Percentiles rank a stretch among this genome's conserved stretches.
Conservation (phyloP, 64 coral and sea anemone genomes). For the Montipora sp. region DNA sequence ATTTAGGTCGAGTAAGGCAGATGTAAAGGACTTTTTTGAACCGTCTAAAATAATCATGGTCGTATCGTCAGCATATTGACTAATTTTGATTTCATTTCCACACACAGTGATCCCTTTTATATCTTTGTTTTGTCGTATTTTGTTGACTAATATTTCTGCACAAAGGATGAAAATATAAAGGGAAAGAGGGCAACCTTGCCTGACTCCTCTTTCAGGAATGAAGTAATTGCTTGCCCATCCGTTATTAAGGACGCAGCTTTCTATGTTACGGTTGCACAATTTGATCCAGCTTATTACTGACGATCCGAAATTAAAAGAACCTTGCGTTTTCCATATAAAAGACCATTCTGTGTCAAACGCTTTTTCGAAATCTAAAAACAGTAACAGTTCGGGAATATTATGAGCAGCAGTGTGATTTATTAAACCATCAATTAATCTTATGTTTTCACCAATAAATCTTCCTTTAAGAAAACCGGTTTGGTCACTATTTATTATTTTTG, state of each 20-base stretch:
- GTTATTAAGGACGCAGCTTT: slow-evolving; percentile 52
- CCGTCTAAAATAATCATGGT: slow-evolving; percentile 40
- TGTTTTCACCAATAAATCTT: neutral
- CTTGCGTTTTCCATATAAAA: slow-evolving; percentile 36
- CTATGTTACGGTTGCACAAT: too few relatives aligned
- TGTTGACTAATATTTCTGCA: slow-evolving; percentile 35
- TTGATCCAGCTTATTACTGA: slow-evolving; percentile 4
- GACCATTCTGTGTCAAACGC: neutral
- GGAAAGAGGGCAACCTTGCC: slow-evolving; percentile 55
- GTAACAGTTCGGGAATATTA: too few relatives aligned
- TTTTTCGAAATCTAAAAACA: too few relatives aligned
- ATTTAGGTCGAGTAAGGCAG: too few relatives aligned
- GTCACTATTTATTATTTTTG: neutral
- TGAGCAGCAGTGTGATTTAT: neutral
- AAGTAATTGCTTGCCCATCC: slow-evolving; percentile 9
- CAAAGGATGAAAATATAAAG: slow-evolving; percentile 64
- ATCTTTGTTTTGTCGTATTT: too few relatives aligned
- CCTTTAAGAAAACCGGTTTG: neutral
- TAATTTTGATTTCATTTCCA: neutral
- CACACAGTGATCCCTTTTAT: too few relatives aligned
- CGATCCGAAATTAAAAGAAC: slow-evolving; percentile 42
- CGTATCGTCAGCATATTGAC: slow-evolving; percentile 72
- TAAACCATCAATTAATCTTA: neutral
- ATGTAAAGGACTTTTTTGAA: neutral
- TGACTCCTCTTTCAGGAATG: slow-evolving; percentile 39